Evolutionary conservation across 1,140 invertebrate genomes (phyloP), one percentile per base, ranked within the genome.

Genomic region (Philopotamus ludificatus): DNA sequence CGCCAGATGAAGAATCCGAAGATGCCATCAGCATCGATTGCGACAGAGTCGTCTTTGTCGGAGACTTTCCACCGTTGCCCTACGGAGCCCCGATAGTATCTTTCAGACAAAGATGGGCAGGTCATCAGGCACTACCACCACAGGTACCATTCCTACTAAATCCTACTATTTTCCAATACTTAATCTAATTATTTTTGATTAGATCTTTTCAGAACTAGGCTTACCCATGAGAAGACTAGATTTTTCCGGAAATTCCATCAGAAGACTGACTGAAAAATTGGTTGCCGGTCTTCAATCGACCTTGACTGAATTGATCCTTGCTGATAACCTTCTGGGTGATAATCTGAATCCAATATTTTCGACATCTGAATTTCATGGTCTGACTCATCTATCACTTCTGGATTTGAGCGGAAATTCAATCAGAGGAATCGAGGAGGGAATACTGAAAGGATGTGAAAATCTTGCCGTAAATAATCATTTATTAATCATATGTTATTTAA

Each of bases 311-410:
- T 73, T 96, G 34, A 81, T 85, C 22, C 76, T 95, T 15, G 83
- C 86, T 8, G 84, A 93, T 71, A 96, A 96, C 76, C 78, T 93
- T 16, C 79, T 96, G 1, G 93, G 93, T 0, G 92, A 95, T 72
- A 91, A 89, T 70, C 78, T 95, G 0, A 95, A 94, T 77, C 93
- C 93, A 0, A 92, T 95, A 64, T 95, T 95, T 74, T 91, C 91
- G 1, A 90, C 87, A 9, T 87, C 86, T 18, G 92, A 94, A 74
- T 87, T 94, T 60, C 89, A 90, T 63, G 85, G 87, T n/a, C 74
- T 93, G 53, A 81, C 81, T 1, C 82, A 87, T 63, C 74, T 95
- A n/a, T 83, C 85, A 66, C 73, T 89, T 2, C 74, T 95, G 21
- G 91, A 94, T 77, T 79, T 95, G 3, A 87, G 86, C 20, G 86